Conservation (phyloP, 2,797 vertebrate genomes). For the Hoplostethus mediterraneus region DNA sequence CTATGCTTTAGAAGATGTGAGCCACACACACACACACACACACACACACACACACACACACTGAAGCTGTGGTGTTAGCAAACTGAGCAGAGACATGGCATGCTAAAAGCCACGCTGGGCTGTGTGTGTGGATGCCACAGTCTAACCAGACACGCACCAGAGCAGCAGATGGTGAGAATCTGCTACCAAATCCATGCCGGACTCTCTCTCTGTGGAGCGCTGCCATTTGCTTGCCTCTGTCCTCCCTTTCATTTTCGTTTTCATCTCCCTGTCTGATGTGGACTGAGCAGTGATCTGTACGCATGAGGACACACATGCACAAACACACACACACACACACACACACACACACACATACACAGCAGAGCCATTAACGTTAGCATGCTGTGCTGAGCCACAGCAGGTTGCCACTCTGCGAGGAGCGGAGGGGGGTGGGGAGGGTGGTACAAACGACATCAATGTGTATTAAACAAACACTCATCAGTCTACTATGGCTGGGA, state of each 20-base stretch:
- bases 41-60: neutral
- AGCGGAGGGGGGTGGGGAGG: slow-evolving; percentile 35
- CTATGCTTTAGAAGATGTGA: no score
- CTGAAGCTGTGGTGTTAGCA: slow-evolving; percentile 4
- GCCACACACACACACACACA: neutral
- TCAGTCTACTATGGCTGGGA: slow-evolving; percentile 32
- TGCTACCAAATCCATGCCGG: slow-evolving; percentile 17
- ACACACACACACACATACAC: slow-evolving; percentile 1
- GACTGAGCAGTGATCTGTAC: neutral
- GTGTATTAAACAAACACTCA: slow-evolving; percentile 54
- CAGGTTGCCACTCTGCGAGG: slow-evolving; percentile 42
- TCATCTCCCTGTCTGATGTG: slow-evolving; percentile 2
- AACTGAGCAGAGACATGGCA: slow-evolving; percentile 10
- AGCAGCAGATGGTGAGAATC: slow-evolving; percentile 38
- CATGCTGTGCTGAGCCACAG: slow-evolving; percentile 46
- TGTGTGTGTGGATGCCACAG: slow-evolving; percentile 11
- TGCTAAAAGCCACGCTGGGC: slow-evolving; percentile 2
- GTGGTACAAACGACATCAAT: slow-evolving; percentile 47
- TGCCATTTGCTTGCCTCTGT: slow-evolving; percentile 20
- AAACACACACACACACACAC: slow-evolving; percentile 9
- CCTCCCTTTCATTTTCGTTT: neutral
- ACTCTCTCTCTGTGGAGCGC: slow-evolving; percentile 6
- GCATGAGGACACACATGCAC: neutral
- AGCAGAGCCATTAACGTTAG: slow-evolving; percentile 32
- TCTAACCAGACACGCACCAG: slow-evolving; percentile 24